Evolutionary conservation across 2,888 invertebrate genomes (phyloP).

Genomic region (Trichogramma evanescens): DNA sequence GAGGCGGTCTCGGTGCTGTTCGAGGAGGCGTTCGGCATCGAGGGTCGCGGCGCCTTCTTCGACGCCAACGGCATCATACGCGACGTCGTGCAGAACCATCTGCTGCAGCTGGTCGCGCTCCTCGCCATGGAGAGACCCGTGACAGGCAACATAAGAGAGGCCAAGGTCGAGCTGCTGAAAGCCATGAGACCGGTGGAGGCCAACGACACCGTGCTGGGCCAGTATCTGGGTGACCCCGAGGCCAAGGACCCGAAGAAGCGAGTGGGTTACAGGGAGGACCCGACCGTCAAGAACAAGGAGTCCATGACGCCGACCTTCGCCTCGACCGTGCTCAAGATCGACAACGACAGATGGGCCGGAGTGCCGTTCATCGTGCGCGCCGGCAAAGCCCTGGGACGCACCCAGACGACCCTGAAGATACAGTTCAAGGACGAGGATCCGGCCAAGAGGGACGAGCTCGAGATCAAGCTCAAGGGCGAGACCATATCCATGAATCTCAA

Average conservation of each 20-base stretch:
- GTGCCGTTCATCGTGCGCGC: slow-evolving; percentile 20
- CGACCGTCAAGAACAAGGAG: not conserved
- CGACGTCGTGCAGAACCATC: slow-evolving; percentile 20
- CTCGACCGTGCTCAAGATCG: slow-evolving; percentile 12
- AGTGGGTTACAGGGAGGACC: slow-evolving; percentile 11
- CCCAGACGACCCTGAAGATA: slow-evolving; percentile 52
- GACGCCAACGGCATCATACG: slow-evolving; percentile 15
- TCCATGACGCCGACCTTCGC: slow-evolving; percentile 13
- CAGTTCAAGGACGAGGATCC: slow-evolving; percentile 89
- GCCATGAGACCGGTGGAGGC: not conserved
- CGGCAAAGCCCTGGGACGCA: slow-evolving; percentile 6
- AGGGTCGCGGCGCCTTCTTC: slow-evolving; percentile 16
- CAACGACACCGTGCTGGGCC: slow-evolving; percentile 13
- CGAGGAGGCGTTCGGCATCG: slow-evolving; percentile 15
- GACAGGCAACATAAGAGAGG: slow-evolving; percentile 1
- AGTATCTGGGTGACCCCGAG: slow-evolving; percentile 13
- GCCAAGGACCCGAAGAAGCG: slow-evolving; percentile 8
- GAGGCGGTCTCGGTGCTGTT: slow-evolving; percentile 12
- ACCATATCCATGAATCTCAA: slow-evolving; percentile 96
- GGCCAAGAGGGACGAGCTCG: slow-evolving; percentile 89
- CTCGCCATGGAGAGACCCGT: slow-evolving; percentile 14
- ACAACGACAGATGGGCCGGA: slow-evolving; percentile 12
- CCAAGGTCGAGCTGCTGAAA: slow-evolving; percentile 15
- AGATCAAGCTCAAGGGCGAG: slow-evolving; percentile 95
- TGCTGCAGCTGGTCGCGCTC: slow-evolving; percentile 14